Conservation (phyloP, 2,888 invertebrate genomes). For the Aromia moschata region DNA sequence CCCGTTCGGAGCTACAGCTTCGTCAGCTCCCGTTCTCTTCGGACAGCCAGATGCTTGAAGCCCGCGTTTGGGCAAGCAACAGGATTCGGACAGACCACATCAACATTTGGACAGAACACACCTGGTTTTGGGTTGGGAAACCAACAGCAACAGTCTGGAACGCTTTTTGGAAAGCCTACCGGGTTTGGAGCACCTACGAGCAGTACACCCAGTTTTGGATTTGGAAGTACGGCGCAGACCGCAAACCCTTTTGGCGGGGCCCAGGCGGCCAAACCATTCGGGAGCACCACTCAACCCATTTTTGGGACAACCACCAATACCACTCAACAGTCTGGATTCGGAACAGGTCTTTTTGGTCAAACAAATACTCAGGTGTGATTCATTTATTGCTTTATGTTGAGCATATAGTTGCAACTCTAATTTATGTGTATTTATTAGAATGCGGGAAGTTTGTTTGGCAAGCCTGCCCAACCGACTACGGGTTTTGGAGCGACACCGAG, state of each 20-base stretch:
- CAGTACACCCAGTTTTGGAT: constrained; percentile 60
- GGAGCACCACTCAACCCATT: constrained; percentile 54
- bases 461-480: constrained; percentile 63
- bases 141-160: constrained; percentile 32
- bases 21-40: constrained; percentile 65
- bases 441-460: constrained; percentile 60
- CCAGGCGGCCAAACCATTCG: constrained; percentile 66
- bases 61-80: constrained; percentile 65
- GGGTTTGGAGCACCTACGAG: constrained; percentile 53
- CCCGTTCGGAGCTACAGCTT: constrained; percentile 65
- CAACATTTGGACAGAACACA: constrained; percentile 63
- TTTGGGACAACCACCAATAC: constrained; percentile 59
- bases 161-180: constrained; percentile 40
- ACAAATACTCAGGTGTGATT: constrained; percentile 49
- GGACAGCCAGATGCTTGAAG: constrained; percentile 61
- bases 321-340: constrained; percentile 65
- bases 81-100: constrained; percentile 73
- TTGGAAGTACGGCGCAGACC: constrained; percentile 61
- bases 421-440: neutral
- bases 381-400: constrained; percentile 27
- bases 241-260: constrained; percentile 57
- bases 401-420: neutral
- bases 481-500: constrained; percentile 55
- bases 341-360: constrained; percentile 57
- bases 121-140: constrained; percentile 52